These are phyloP conservation scores for Triplophysa bombifrons DNA, from an alignment of 2,797 vertebrate species.

Conservation along the genomic window DNA sequence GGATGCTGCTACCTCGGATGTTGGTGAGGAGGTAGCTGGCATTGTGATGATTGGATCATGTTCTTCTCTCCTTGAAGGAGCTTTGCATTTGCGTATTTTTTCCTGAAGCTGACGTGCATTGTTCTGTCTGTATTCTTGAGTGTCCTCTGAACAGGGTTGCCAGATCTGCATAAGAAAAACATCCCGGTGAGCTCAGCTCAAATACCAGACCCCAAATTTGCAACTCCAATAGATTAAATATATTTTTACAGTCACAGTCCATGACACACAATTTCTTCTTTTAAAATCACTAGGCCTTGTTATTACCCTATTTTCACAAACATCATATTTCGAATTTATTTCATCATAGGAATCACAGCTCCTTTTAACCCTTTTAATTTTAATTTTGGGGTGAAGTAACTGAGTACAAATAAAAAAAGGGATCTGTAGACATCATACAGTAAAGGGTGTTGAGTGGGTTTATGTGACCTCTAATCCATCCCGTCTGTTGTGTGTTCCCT, in stretches of 20 bases:
- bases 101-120: background rate
- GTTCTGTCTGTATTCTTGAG: background rate
- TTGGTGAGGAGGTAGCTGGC: background rate
- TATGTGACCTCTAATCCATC: conserved; percentile 40
- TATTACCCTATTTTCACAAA: no score
- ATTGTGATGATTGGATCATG: background rate
- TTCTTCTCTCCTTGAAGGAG: conserved; percentile 23
- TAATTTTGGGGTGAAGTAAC: background rate
- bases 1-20: background rate
- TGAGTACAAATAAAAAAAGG: conserved; percentile 43
- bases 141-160: background rate
- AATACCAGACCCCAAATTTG: no score
- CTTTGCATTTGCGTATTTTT: conserved; percentile 21
- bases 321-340: no score
- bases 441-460: conserved; percentile 38
- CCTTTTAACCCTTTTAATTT: background rate
- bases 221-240: no score
- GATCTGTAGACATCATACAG: conserved; percentile 23
- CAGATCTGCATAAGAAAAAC: no score
- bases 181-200: no score
- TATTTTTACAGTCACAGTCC: no score
- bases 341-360: no score
- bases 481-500: conserved; percentile 16
- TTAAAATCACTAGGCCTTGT: no score
- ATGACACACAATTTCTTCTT: no score